Evolutionary conservation across 2,888 invertebrate species (phyloP).

Genomic region (Bombylius discolor): DNA sequence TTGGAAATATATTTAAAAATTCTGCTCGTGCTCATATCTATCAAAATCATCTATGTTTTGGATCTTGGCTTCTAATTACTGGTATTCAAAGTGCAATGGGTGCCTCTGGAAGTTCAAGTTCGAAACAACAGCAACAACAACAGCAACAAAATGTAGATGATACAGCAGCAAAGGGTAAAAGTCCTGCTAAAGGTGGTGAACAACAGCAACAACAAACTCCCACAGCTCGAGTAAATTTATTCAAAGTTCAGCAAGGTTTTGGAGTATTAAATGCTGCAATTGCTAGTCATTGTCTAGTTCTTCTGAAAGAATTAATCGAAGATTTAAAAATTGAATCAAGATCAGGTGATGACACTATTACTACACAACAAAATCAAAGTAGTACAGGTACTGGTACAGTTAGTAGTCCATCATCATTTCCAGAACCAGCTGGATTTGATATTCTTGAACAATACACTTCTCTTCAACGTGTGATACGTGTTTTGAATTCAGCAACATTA

Average conservation of each 20-base stretch:
- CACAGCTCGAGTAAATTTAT: constrained; percentile 49
- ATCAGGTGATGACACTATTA: constrained; percentile 19
- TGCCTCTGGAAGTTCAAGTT: constrained; percentile 47
- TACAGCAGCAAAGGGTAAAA: constrained; percentile 29
- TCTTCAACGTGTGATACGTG: constrained; percentile 38
- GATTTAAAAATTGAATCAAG: constrained; percentile 35
- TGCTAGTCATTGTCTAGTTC: constrained; percentile 68
- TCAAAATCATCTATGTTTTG: constrained; percentile 80
- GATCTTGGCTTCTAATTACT: constrained; percentile 75
- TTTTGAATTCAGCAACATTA: constrained; percentile 39
- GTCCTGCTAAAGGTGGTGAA: constrained; percentile 39
- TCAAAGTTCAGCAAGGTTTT: constrained; percentile 70
- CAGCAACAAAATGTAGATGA: constrained; percentile 34
- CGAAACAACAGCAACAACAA: constrained; percentile 35
- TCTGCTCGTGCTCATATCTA: constrained; percentile 77
- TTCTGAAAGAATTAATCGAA: constrained; percentile 38
- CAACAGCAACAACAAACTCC: constrained; percentile 36
- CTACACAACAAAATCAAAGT: constrained; percentile 2
- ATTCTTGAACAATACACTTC: constrained; percentile 37
- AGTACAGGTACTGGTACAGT: background rate
- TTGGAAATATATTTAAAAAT: constrained; percentile 65
- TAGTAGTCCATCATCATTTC: background rate
- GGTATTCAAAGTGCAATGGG: constrained; percentile 74
- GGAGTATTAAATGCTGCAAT: constrained; percentile 82
- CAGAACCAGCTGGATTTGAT: constrained; percentile 35